phyloP scores from a whole-genome alignment of 2,113 vertebrate species.

The Stictonetta naevosa region DNA sequence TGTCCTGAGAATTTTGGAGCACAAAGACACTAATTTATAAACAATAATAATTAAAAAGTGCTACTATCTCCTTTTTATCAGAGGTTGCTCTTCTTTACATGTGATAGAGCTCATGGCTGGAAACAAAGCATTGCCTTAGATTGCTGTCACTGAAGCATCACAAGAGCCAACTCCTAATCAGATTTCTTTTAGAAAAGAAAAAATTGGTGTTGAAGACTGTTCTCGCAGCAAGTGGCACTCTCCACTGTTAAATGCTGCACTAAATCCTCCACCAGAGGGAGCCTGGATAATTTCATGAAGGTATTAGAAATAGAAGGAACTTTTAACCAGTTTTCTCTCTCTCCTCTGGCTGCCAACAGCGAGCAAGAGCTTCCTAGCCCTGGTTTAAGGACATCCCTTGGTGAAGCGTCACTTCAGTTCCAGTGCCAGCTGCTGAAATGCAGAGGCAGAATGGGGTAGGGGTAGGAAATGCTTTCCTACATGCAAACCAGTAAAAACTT shows the following conservation, averaged over 20 bases:
- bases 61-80: neutral
- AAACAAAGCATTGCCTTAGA: neutral
- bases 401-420: neutral
- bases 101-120: neutral
- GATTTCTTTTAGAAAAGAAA: neutral
- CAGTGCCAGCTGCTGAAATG: neutral
- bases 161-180: neutral
- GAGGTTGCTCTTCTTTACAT: neutral
- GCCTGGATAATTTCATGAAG: neutral
- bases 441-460: neutral
- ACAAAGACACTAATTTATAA: neutral
- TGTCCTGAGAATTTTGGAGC: neutral
- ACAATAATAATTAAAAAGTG: neutral
- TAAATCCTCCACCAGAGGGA: conserved; percentile 59
- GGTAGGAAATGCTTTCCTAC: neutral
- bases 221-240: neutral
- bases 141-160: neutral
- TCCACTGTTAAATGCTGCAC: neutral
- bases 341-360: neutral
- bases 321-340: neutral
- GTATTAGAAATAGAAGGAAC: neutral
- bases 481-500: neutral
- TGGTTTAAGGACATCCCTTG: neutral
- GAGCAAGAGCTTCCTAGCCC: neutral
- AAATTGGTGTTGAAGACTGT: neutral